phyloP scores from a whole-genome alignment of 2,888 invertebrate genomes.

The Lithophane leautieri region DNA sequence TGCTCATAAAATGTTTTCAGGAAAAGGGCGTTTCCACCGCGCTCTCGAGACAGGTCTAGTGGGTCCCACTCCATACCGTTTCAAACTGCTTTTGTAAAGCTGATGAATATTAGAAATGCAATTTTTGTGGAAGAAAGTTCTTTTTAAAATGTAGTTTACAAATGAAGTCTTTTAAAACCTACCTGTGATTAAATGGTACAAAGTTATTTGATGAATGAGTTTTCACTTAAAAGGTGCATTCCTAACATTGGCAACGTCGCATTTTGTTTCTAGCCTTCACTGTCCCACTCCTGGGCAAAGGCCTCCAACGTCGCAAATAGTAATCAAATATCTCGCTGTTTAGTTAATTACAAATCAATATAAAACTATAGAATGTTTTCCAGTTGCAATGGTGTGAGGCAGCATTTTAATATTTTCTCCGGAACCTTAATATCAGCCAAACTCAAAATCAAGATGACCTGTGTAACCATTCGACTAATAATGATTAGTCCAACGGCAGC shows the following conservation, averaged over 20 bases:
- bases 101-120: slow-evolving; percentile 33
- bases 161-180: not conserved
- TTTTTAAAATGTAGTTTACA: not conserved
- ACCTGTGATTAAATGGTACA: not conserved
- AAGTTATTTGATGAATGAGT: not conserved
- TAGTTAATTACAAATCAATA: too few relatives aligned
- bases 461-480: too few relatives aligned
- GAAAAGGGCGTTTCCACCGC: slow-evolving; percentile 12
- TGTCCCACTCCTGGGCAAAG: too few relatives aligned
- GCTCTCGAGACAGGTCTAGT: slow-evolving; percentile 63
- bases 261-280: not conserved
- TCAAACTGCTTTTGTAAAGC: slow-evolving; percentile 47
- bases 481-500: too few relatives aligned
- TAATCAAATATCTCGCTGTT: too few relatives aligned
- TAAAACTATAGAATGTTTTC: too few relatives aligned
- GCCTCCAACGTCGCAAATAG: not conserved
- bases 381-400: too few relatives aligned
- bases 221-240: not conserved
- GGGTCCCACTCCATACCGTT: slow-evolving; percentile 30
- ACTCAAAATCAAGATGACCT: too few relatives aligned
- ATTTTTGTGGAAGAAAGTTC: slow-evolving; percentile 28
- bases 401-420: too few relatives aligned
- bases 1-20: slow-evolving; percentile 15
- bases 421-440: too few relatives aligned
- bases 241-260: not conserved